A percentile compares a stretch with the other conserved stretches of the same genome.
Evolutionary conservation across 2,113 vertebrate species (phyloP).

Genomic region (Cynopterus brachyotis): DNA sequence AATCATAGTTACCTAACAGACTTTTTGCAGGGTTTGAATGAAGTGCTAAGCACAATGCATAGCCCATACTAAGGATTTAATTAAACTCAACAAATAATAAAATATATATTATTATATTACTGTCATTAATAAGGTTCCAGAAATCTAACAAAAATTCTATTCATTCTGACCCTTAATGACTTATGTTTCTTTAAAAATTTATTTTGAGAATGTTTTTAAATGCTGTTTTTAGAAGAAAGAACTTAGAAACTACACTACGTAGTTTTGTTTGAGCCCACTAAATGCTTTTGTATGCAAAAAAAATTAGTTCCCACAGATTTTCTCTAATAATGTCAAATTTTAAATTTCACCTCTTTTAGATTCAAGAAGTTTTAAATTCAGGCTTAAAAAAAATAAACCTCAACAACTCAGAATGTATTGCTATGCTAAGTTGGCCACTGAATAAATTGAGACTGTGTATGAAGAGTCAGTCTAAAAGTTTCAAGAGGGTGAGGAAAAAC

Average conservation of each 20-base stretch:
- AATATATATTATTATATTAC: not conserved
- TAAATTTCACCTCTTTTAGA: not conserved
- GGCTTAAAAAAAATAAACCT: not conserved
- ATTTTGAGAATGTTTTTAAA: constrained; percentile 15
- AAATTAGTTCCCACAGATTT: not conserved
- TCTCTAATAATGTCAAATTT: not conserved
- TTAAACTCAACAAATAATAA: not conserved
- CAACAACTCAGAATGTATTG: not conserved
- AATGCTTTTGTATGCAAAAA: not conserved
- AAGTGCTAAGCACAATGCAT: not conserved
- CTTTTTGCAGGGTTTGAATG: not conserved
- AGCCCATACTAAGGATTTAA: not conserved
- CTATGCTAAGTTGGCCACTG: not conserved
- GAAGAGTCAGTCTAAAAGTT: not conserved
- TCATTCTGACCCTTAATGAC: not conserved
- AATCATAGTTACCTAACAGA: not conserved
- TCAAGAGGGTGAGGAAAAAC: not conserved
- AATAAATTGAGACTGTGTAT: not conserved
- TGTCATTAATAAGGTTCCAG: not conserved
- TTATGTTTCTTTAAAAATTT: not conserved
- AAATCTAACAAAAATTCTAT: not conserved
- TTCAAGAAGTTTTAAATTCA: not conserved
- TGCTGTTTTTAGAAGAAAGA: not conserved
- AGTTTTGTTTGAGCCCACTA: not conserved
- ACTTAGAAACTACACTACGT: not conserved